Evolutionary conservation across 1,140 invertebrate species (phyloP), one percentile per base, ranked within the genome.

Genomic region (Alviniconcha marisindica): DNA sequence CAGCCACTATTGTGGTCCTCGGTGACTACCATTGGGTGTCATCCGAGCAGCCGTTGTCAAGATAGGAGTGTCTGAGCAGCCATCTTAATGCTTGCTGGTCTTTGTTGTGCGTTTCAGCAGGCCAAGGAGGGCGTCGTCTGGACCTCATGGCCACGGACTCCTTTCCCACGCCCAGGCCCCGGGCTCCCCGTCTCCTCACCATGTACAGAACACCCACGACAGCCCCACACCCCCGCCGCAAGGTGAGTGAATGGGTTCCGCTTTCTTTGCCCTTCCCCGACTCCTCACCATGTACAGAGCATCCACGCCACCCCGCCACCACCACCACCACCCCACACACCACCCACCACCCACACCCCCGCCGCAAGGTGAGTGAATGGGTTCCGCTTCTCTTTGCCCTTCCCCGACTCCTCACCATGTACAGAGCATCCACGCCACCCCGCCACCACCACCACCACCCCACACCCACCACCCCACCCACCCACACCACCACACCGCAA

Each of bases 161-260:
- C 78, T 80, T 56, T 36, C 56, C 78, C 66, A 80, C 78, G 54
- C 78, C 2, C 78, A 80, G 60, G 78, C 56, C 18, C 78, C 51
- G 24, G 78, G 78, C 24, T 80, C 78, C 33, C 78, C 78, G 18
- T 66, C 78, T 36, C 78, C 78, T 10, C 56, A 63, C 38, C 78
- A 80, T 38, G 21, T 66, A 12, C 33, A 44, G 31, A 80, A 80
- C 78, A 60, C 78, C 15, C 78, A 80, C 56, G 78, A 80, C n/a
- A 33, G 33, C 14, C 69, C 66, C 14, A 31, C 69, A 3, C 69
- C 24, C 15, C 69, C 33, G 7, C 69, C 69, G 24, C 33, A 40
- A 40, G 69, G 69, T 71, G 36, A 40, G 69, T 40, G 44, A 10
- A 18, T 48, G 44, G 7, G 44, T 48, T 18, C 18, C 44, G 5